Evolutionary conservation across 2,113 vertebrate genomes (phyloP).

Genomic region (Castor canadensis): DNA sequence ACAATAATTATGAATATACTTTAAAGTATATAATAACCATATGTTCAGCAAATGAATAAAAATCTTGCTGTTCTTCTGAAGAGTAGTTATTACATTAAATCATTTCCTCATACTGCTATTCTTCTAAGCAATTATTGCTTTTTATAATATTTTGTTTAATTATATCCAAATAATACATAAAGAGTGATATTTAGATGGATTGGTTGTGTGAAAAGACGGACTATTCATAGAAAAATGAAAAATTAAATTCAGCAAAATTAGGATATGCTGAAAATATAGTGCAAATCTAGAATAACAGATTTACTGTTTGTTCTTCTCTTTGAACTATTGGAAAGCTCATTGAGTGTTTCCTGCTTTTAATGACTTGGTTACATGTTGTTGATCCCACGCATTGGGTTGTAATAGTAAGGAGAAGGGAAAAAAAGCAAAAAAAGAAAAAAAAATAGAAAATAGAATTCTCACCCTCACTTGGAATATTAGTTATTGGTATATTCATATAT

Average conservation of each 20-base stretch:
- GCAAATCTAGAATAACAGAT: background rate
- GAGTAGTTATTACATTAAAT: constrained; percentile 39
- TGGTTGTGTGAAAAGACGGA: background rate
- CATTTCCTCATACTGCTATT: constrained; percentile 11
- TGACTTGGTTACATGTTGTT: background rate
- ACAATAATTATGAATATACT: background rate
- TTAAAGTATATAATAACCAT: background rate
- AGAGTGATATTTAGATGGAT: background rate
- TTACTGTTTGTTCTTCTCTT: background rate
- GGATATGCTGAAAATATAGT: background rate
- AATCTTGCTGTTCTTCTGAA: background rate
- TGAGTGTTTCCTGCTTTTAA: constrained; percentile 31
- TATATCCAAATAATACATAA: background rate
- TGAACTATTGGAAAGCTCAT: background rate
- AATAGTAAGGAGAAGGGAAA: too few relatives aligned
- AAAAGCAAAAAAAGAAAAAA: too few relatives aligned
- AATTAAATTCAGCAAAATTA: constrained; percentile 21
- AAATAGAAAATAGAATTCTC: constrained; percentile 6
- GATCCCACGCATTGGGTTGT: too few relatives aligned
- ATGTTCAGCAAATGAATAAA: constrained; percentile 16
- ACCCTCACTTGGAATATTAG: background rate
- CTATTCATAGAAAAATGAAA: constrained; percentile 27
- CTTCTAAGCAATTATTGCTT: background rate
- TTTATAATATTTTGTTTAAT: constrained; percentile 41
- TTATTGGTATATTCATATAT: constrained; percentile 44